Conservation (phyloP, 2,113 vertebrate genomes). For the Alligator sinensis region DNA sequence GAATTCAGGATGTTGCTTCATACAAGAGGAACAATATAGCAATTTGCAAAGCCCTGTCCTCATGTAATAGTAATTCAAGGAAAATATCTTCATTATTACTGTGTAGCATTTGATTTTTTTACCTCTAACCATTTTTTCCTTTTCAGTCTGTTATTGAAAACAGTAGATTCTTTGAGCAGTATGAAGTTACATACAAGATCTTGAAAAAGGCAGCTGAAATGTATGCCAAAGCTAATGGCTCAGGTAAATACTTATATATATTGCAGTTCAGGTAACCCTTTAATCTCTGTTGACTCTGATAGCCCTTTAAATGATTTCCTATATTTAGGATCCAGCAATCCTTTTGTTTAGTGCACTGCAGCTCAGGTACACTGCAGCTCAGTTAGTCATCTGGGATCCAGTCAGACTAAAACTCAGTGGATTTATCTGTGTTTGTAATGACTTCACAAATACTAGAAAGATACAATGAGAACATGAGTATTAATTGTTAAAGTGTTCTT, state of each 20-base stretch:
- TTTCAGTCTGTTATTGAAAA: slow-evolving; percentile 93
- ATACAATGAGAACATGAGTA: background rate
- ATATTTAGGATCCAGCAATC: background rate
- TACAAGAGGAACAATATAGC: background rate
- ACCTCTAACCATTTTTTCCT: background rate
- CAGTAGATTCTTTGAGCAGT: slow-evolving; percentile 96
- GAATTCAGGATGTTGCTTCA: background rate
- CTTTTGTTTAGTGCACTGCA: background rate
- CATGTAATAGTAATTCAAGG: background rate
- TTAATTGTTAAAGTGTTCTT: background rate
- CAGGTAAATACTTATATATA: slow-evolving; percentile 81
- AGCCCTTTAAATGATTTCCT: background rate
- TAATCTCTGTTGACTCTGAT: background rate
- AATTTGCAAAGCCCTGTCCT: background rate
- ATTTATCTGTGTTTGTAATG: background rate
- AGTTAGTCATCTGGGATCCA: background rate
- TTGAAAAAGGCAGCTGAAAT: slow-evolving; percentile 92
- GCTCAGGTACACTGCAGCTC: background rate
- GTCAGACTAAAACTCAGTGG: background rate
- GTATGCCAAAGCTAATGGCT: slow-evolving; percentile 92
- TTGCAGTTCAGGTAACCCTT: background rate
- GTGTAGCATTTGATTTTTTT: background rate
- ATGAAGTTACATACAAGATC: slow-evolving; percentile 90
- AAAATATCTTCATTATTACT: background rate
- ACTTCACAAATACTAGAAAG: background rate